Evolutionary conservation across 2,113 vertebrate genomes (phyloP).

Genomic region (Ophthalmolycus amberensis): DNA sequence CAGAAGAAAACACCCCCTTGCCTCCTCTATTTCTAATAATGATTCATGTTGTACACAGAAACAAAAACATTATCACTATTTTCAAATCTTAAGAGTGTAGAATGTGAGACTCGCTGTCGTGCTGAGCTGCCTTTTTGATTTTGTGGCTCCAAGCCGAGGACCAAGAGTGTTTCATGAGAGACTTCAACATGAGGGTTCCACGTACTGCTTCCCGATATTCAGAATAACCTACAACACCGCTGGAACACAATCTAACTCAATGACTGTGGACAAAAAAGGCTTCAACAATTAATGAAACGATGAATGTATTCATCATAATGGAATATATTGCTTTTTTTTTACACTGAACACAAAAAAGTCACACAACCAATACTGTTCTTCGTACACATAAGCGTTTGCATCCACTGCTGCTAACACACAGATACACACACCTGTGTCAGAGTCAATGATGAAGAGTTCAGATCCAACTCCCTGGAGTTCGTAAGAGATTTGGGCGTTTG

Average conservation of each 20-base stretch:
- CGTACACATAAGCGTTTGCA: background rate
- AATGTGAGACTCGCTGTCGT: conserved; percentile 32
- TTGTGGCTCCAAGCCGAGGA: conserved; percentile 10
- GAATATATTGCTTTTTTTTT: no score
- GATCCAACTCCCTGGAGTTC: conserved; percentile 89
- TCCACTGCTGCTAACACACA: conserved; percentile 7
- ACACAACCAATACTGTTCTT: background rate
- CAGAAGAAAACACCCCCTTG: conserved; percentile 25
- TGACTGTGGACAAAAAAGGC: background rate
- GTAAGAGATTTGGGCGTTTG: conserved; percentile 94
- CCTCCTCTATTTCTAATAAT: conserved; percentile 20
- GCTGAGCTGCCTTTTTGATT: conserved; percentile 30
- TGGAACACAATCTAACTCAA: background rate
- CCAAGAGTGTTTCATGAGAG: conserved; percentile 28
- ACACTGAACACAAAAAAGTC: background rate
- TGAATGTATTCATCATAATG: no score
- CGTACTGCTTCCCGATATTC: conserved; percentile 26
- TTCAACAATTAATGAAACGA: no score
- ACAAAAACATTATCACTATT: conserved; percentile 23
- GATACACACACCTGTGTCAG: conserved; percentile 90
- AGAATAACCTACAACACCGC: conserved; percentile 18
- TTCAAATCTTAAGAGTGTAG: conserved; percentile 20
- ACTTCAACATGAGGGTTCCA: conserved; percentile 15
- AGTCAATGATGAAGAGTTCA: conserved; percentile 90
- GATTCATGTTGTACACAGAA: background rate